These are phyloP conservation scores for Rhyacophila evoluta DNA, from an alignment of 2,888 invertebrate species.

Conservation along the genomic window DNA sequence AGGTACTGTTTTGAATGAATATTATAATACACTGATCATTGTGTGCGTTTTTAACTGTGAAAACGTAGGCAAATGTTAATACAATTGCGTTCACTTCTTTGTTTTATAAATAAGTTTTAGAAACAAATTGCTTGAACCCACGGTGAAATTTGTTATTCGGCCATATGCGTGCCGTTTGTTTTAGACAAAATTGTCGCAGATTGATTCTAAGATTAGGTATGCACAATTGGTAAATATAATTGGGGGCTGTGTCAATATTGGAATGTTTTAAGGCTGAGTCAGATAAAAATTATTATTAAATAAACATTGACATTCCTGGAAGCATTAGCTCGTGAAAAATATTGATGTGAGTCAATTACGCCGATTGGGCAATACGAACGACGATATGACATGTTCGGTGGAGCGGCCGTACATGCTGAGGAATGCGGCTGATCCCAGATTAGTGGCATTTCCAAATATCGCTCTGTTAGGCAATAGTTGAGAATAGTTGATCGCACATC, in stretches of 20 bases:
- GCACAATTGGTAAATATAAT: not conserved
- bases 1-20: not conserved
- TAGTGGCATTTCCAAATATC: constrained; percentile 34
- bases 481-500: constrained; percentile 15
- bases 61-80: not conserved
- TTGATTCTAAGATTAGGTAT: not conserved
- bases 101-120: not conserved
- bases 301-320: constrained; percentile 52
- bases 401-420: constrained; percentile 23
- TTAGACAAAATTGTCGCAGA: no score
- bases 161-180: no score
- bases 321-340: constrained; percentile 46
- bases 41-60: not conserved
- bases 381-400: constrained; percentile 27
- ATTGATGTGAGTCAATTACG: constrained; percentile 48
- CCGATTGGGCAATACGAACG: constrained; percentile 48
- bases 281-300: constrained; percentile 41
- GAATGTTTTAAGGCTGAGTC: constrained; percentile 32
- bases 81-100: not conserved
- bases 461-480: constrained; percentile 6
- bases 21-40: not conserved
- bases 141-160: no score
- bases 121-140: not conserved
- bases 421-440: constrained; percentile 32
- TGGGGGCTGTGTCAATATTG: constrained; percentile 33